Evolutionary conservation across 2,113 vertebrate species (phyloP).

Genomic region (Meles meles): DNA sequence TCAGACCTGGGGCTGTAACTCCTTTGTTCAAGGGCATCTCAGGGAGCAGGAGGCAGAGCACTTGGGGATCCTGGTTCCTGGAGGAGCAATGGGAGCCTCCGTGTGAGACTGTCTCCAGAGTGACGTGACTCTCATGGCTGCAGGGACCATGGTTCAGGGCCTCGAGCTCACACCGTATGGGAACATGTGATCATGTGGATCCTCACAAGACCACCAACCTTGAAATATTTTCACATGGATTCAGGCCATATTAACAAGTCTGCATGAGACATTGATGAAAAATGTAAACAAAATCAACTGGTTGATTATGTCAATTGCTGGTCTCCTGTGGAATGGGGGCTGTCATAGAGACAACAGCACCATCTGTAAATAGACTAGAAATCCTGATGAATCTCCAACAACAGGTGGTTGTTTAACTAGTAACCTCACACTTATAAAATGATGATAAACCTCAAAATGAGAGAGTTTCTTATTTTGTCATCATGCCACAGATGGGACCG

Average conservation of each 20-base stretch:
- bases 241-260: no score
- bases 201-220: no score
- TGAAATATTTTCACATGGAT: no score
- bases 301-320: neutral
- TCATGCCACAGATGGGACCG: neutral
- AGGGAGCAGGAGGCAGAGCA: no score
- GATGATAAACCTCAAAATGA: neutral
- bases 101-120: no score
- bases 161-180: neutral
- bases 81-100: no score
- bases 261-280: neutral
- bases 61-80: neutral
- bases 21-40: neutral
- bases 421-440: no score
- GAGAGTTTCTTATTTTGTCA: neutral
- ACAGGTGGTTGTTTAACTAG: no score
- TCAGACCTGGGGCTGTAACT: neutral
- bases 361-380: neutral
- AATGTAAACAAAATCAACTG: neutral
- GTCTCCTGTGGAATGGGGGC: neutral
- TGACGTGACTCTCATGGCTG: no score
- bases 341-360: neutral
- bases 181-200: no score
- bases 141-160: no score
- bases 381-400: neutral